Conservation (phyloP, 2,113 vertebrate genomes). For the Amblyopsis rosae region DNA sequence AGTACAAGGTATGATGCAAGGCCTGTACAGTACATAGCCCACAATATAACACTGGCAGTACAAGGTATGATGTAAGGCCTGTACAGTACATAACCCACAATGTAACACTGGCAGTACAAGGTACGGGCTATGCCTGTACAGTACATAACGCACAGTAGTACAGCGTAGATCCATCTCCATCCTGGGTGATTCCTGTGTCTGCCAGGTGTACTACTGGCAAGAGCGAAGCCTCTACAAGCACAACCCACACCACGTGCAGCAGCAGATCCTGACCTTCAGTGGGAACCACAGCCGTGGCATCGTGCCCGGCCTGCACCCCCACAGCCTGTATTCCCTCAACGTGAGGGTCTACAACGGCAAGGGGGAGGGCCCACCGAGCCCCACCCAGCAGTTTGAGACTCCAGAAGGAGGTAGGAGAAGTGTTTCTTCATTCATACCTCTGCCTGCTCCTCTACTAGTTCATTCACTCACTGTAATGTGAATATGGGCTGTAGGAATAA, state of each 20-base stretch:
- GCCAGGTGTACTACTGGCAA: constrained; percentile 92
- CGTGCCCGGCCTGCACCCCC: constrained; percentile 88
- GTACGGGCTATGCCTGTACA: no score
- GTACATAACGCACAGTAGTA: neutral
- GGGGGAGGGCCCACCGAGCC: constrained; percentile 89
- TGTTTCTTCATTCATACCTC: neutral
- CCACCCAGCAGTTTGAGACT: constrained; percentile 81
- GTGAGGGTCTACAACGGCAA: constrained; percentile 88
- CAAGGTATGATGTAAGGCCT: no score
- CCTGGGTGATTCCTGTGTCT: neutral
- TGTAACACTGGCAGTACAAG: no score
- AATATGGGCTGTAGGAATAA: no score
- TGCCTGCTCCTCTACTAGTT: neutral
- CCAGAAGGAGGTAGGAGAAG: constrained; percentile 88
- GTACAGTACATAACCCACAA: no score
- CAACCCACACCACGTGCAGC: constrained; percentile 82
- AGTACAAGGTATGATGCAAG: no score
- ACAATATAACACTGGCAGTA: no score
- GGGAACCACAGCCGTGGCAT: constrained; percentile 87
- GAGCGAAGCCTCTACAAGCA: constrained; percentile 80
- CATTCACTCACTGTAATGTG: neutral
- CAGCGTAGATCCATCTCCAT: neutral
- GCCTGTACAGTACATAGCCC: no score
- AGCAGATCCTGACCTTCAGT: constrained; percentile 85
- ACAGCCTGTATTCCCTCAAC: constrained; percentile 85